Evolutionary conservation across 2,888 invertebrate genomes (phyloP).

Genomic region (Apotomis betuletana): DNA sequence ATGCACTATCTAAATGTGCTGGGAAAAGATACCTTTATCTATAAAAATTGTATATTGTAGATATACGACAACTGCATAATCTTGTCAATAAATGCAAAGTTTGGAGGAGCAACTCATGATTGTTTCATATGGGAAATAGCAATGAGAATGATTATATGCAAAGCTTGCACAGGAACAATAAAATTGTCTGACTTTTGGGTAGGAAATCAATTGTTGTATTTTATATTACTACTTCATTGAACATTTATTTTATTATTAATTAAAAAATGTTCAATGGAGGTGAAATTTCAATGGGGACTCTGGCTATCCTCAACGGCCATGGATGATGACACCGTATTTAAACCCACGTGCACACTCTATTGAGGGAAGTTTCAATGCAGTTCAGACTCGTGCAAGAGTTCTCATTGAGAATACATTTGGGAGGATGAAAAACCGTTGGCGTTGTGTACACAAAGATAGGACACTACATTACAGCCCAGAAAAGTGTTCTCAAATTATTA

Average conservation of each 20-base stretch:
- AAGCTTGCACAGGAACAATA: neutral
- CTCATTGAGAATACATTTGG: too few relatives aligned
- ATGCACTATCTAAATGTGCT: neutral
- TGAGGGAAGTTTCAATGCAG: neutral
- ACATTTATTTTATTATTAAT: too few relatives aligned
- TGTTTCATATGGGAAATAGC: conserved; percentile 4
- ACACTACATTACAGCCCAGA: too few relatives aligned
- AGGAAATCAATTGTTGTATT: neutral
- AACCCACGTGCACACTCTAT: conserved; percentile 3
- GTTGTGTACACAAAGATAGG: too few relatives aligned
- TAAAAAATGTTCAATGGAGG: too few relatives aligned
- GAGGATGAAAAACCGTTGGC: too few relatives aligned
- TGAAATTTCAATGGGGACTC: too few relatives aligned
- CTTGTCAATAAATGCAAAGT: conserved; percentile 6
- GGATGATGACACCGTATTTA: conserved; percentile 18
- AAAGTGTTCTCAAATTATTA: too few relatives aligned
- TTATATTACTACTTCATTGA: neutral
- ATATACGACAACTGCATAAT: neutral
- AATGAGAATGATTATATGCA: conserved; percentile 1
- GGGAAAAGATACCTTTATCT: neutral
- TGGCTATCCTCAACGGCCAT: conserved; percentile 7
- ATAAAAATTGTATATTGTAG: neutral
- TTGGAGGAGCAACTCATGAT: conserved; percentile 8
- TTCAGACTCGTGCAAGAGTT: too few relatives aligned
- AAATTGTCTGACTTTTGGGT: conserved; percentile 3